Conservation (phyloP, 1,140 invertebrate genomes). For the Galendromus occidentalis region DNA sequence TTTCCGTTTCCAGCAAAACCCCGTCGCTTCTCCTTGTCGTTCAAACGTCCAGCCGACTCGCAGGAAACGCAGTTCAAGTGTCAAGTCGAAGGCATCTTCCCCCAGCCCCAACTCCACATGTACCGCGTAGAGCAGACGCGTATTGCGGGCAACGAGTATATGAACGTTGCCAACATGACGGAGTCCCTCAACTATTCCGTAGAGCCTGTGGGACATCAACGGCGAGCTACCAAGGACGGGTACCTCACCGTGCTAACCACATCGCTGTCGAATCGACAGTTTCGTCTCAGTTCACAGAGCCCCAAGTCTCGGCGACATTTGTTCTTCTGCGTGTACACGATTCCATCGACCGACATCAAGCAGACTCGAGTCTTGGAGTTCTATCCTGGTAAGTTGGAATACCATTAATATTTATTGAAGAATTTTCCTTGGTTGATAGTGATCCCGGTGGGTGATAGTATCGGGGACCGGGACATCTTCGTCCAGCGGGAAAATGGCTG, state of each 20-base stretch:
- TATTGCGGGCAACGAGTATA: constrained; percentile 9
- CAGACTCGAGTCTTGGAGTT: constrained; percentile 6
- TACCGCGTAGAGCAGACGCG: constrained; percentile 8
- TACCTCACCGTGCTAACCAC: constrained; percentile 1
- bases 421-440: no score
- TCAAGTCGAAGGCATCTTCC: constrained; percentile 2
- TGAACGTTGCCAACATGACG: constrained; percentile 8
- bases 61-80: constrained; percentile 8
- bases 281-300: constrained; percentile 4
- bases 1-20: background rate
- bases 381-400: background rate
- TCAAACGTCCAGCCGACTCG: background rate
- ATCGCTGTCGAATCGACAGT: constrained; percentile 3
- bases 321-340: constrained; percentile 7
- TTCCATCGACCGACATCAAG: constrained; percentile 6
- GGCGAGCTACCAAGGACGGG: constrained; percentile 2
- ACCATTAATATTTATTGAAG: no score
- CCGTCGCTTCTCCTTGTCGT: constrained; percentile 1
- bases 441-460: no score
- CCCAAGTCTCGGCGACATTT: constrained; percentile 3
- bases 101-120: constrained; percentile 6
- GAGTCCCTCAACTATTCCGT: constrained; percentile 2
- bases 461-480: no score
- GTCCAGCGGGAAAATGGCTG: no score
- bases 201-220: background rate